Base-by-base conservation (phyloP, 2,888 invertebrate genomes). In the Lucinisca nassula region DNA sequence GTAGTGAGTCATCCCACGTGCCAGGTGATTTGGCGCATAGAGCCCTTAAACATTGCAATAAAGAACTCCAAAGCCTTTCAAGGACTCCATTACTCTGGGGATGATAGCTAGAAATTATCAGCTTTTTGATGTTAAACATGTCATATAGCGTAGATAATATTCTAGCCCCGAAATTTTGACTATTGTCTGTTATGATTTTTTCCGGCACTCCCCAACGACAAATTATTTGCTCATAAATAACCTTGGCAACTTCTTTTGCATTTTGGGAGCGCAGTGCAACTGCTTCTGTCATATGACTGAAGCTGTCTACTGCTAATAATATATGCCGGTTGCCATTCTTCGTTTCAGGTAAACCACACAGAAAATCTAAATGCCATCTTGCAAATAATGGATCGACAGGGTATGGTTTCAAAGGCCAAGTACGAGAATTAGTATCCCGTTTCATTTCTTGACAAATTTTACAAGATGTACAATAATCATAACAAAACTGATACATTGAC, bases 231-330 rank as follows among this genome's bases (percentile, higher is more conserved):
- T 79, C 58, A 58, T 72, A 73, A 32, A 79, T 4, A 17, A 58
- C 37, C 27, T 27, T 55, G 1, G 74, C 74, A 2, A 79, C 45
- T 17, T 49, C 72, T 1, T n/a, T 40, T 40, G 84, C 74, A 27
- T 2, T 38, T 37, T 79, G 78, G 12, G 73, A 35, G 30, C 37
- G 61, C 73, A 76, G 3, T 27, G 84, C 37, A 45, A 84, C 40
- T 1, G 84, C 79, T 67, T 79, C 79, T 21, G 45, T n/a, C 45
- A 55, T 81, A 24, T 75, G 17, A 24, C 55, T 38, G 27, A 74
- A 79, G 21, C n/a, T 17, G 30, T 81, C 79, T 6, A 70, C 37
- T 0, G 30, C 38, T 32, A 49, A 38, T 21, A 80, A 58, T 14
- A 80, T 40, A 35, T 73, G 24, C 21, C 37, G 49, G 38, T 79